phyloP scores from a whole-genome alignment of 2,113 vertebrate genomes.

The Oriolus oriolus region DNA sequence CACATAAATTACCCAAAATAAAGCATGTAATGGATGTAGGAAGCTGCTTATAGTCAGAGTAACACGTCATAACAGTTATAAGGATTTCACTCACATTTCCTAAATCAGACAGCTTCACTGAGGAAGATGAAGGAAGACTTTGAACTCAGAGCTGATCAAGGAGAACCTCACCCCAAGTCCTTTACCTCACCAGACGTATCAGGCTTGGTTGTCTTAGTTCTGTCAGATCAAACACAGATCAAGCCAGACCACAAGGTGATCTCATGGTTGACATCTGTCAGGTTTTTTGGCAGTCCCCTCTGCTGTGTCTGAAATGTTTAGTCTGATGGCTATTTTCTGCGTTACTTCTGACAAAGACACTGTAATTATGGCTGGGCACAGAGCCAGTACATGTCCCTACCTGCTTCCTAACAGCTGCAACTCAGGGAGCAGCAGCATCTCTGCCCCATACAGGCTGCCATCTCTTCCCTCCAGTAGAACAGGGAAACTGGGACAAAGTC shows the following conservation, averaged over 20 bases:
- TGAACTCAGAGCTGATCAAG: background rate
- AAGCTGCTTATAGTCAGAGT: background rate
- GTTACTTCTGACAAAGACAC: background rate
- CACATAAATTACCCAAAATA: background rate
- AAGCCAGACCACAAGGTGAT: background rate
- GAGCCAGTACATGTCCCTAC: background rate
- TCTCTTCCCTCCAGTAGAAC: background rate
- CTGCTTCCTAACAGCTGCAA: background rate
- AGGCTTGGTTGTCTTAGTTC: background rate
- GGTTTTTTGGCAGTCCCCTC: background rate
- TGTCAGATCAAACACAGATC: background rate
- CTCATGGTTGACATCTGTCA: background rate
- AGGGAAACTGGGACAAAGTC: background rate
- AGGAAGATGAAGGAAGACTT: background rate
- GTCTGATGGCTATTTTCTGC: background rate
- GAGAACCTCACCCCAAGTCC: background rate
- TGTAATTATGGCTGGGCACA: background rate
- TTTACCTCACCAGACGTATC: background rate
- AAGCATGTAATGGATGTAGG: background rate
- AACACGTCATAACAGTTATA: fast-evolving
- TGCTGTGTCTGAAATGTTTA: background rate
- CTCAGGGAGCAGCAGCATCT: background rate
- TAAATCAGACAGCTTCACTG: background rate
- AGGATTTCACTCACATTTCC: background rate
- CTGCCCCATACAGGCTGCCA: background rate